Base-by-base conservation (phyloP, 2,113 vertebrate genomes). In the Cettia cetti region DNA sequence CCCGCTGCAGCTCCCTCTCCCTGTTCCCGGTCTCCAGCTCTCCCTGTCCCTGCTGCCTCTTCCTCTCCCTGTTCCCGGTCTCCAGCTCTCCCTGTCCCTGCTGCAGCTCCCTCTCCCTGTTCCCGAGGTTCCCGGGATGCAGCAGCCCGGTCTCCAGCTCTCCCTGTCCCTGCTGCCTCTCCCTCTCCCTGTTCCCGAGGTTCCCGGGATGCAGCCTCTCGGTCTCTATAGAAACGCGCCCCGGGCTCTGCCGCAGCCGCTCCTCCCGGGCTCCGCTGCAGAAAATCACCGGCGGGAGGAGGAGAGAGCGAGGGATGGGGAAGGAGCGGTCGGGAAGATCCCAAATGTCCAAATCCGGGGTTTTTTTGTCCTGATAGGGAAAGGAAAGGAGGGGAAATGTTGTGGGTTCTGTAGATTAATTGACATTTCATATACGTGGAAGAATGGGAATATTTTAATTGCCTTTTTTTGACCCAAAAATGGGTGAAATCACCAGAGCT, bases 221-320 rank as follows among this genome's bases (percentile, higher is more conserved):
- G 11, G 92, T 96, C 86, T 96, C 94, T 91, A 95, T 94, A 71
- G 94, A 92, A 95, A 97, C 91, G 35, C 74, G 19, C 11, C 56
- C 90, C 0, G 74, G 37, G 85, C 40, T 42, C 72, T 44, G 79
- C 40, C 13, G 40, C 40, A 40, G 40, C 13, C 40, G 40, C 40
- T 40, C 10, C 40, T 40, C 40, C 40, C 10, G 40, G 40, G 40
- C 40, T 40, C 13, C 40, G 40, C 40, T 40, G 40, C 40, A 40
- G 40, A 40, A 40, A 40, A 40, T 7, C 4, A 22, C 24, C 64
- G 74, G 69, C 33, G 8, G 64, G 7, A 27, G 60, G 27, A 18
- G 70, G n/a, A 20, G 30, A 10, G 6, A 30, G 22, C 0, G 18
- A 64, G 59, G 76, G 61, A 15, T 2, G 3, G 7, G 63, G 71